Evolutionary conservation across 2,888 invertebrate species (phyloP).

Genomic region (Creontiades dilutus): DNA sequence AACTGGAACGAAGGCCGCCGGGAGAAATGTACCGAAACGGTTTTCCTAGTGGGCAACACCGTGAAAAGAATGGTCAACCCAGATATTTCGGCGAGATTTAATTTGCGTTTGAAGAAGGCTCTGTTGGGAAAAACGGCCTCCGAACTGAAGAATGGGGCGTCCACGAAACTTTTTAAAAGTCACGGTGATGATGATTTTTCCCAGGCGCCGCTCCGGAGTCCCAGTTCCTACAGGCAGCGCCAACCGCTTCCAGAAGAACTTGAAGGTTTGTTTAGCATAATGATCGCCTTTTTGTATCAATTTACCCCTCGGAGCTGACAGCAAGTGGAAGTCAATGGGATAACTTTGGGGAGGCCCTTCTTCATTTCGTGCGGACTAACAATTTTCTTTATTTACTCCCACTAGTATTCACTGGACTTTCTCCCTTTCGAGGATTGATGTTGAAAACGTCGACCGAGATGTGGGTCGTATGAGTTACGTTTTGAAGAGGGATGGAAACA

Average conservation of each 20-base stretch:
- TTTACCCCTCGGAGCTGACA: not conserved
- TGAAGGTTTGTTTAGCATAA: constrained; percentile 58
- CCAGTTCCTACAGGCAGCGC: constrained; percentile 34
- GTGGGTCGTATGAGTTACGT: too few species aligned
- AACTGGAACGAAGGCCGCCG: constrained; percentile 2
- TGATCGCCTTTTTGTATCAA: constrained; percentile 44
- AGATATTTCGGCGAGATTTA: constrained; percentile 28
- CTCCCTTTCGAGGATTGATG: not conserved
- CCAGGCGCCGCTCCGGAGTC: constrained; percentile 21
- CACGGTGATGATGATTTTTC: constrained; percentile 6
- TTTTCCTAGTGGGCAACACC: constrained; percentile 3
- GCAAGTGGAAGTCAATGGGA: constrained; percentile 22
- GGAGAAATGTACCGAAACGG: constrained; percentile 8
- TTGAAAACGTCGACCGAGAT: too few species aligned
- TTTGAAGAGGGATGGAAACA: too few species aligned
- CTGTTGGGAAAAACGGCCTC: not conserved
- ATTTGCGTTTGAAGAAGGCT: constrained; percentile 27
- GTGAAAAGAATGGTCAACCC: constrained; percentile 44
- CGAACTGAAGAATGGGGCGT: not conserved
- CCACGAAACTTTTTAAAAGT: not conserved
- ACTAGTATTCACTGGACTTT: not conserved
- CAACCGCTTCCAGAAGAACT: not conserved
- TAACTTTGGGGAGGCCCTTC: constrained; percentile 32
- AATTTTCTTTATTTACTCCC: constrained; percentile 24
- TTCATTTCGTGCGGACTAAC: not conserved